A percentile compares a stretch with the other conserved stretches of the same genome.
phyloP scores from a whole-genome alignment of 2,113 vertebrate genomes.

The Oryzias woworae region DNA sequence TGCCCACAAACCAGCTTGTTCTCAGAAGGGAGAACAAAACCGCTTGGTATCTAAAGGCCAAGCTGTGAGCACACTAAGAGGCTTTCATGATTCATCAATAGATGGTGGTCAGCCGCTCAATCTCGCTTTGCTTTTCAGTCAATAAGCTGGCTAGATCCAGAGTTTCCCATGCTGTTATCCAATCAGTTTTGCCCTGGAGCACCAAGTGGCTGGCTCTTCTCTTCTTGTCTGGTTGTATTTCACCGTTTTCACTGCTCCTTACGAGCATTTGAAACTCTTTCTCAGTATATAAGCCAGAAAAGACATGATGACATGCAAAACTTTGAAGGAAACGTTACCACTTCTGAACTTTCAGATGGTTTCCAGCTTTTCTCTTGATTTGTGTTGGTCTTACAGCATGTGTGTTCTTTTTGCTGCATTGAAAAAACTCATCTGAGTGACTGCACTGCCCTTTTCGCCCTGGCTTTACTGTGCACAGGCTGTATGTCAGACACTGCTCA shows the following conservation, averaged over 20 bases:
- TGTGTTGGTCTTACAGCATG: neutral
- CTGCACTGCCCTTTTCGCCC: slow-evolving; percentile 2
- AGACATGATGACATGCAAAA: slow-evolving; percentile 9
- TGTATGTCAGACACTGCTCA: slow-evolving; percentile 36
- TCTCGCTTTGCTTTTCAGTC: slow-evolving; percentile 33
- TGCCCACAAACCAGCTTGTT: slow-evolving; percentile 80
- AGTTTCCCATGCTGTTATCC: slow-evolving; percentile 53
- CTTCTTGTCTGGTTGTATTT: slow-evolving; percentile 43
- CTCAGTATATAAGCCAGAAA: slow-evolving; percentile 34
- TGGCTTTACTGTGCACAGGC: slow-evolving; percentile 21
- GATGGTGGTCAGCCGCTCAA: slow-evolving; percentile 49
- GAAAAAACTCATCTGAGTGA: neutral
- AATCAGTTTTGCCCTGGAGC: slow-evolving; percentile 46
- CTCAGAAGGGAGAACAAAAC: slow-evolving; percentile 80
- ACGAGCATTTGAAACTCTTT: slow-evolving; percentile 68
- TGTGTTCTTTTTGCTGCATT: no score
- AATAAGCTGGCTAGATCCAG: slow-evolving; percentile 25
- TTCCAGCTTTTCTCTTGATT: neutral
- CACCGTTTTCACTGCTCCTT: slow-evolving; percentile 57
- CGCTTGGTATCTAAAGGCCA: slow-evolving; percentile 74
- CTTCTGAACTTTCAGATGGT: no score
- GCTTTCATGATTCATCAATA: slow-evolving; percentile 78
- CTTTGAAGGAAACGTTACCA: no score
- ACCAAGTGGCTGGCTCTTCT: slow-evolving; percentile 44
- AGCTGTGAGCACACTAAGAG: slow-evolving; percentile 71